Evolutionary conservation across 2,888 invertebrate species (phyloP), one percentile per base, ranked within the genome.

Genomic region (Euproctis similis): DNA sequence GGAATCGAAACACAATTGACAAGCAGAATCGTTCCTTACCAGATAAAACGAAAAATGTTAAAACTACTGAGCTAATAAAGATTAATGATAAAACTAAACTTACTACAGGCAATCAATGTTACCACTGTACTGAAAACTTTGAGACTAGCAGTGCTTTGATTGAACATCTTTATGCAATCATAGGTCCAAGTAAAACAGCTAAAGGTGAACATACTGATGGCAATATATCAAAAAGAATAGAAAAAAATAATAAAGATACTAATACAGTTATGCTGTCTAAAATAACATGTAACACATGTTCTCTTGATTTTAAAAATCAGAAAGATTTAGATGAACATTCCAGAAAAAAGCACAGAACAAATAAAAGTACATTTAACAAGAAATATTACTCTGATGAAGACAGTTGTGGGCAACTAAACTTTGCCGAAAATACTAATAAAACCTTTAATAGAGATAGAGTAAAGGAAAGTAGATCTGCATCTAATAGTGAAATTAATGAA

Each of bases 131-230:
- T 10, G 39, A 51, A 36, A 9, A 31, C 23, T 78, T 77, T 59
- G 23, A 47, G 26, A 58, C 52, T 19, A 54, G 59, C 27, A 54
- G 58, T 40, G 40, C 42, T 20, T 48, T 78, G 12, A 72, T 77
- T 46, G 68, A 77, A 28, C 78, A 78, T 34, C 55, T 78, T 17
- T 78, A 78, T 42, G 48, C 55, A 27, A 42, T 72, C 30, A 45
- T 78, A 12, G 49, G 66, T 30, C 46, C 53, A 21, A 51, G 49
- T 27, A 50, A 33, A 42, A 39, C 11, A 11, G 17, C n/a, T 8
- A 23, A 21, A 13, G 31, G 21, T 16, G 5, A 17, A 4, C 1
- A 3, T n/a, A n/a, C n/a, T n/a, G n/a, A n/a, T n/a, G 4, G 16
- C 21, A 13, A 20, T 16, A 12, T n/a, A n/a, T 10, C 16, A 30